Evolutionary conservation across 1,140 invertebrate genomes (phyloP), one percentile per base, ranked within the genome.

Genomic region (Caenorhabditis tropicalis): DNA sequence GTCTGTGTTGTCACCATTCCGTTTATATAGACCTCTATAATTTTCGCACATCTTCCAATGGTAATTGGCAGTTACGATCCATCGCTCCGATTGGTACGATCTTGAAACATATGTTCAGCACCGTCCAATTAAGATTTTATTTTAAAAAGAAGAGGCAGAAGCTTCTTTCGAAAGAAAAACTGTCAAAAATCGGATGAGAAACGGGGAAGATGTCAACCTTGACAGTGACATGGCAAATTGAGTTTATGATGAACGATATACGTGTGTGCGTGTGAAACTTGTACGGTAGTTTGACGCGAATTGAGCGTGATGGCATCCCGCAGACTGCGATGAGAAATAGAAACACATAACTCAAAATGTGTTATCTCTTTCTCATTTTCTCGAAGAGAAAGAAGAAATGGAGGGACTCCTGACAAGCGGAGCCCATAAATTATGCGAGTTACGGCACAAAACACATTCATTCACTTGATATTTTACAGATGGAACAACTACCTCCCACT

Each of bases 301-400:
- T 65, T 15, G 31, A 16, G 58, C 15, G 58, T 65, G 58, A 65
- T 65, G 58, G 58, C 58, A 16, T 65, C 58, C 58, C 58, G 58
- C 58, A n/a, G 58, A 65, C 12, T 21, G 15, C n/a, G n/a, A 36
- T 33, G 58, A 65, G 31, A 65, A 65, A 65, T 31, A 65, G 58
- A 65, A 65, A 65, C 58, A 65, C 58, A 65, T 65, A 65, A 65
- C 58, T 65, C 58, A 65, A 65, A 65, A 39, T 36, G 58, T 60
- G 56, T 31, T 29, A 36, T 65, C 29, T 36, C 31, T 65, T 65
- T 36, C 15, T n/a, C n/a, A n/a, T n/a, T n/a, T 7, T 24, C 29
- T n/a, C 15, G 21, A 65, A 16, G 36, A 21, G 36, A 21, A 39
- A n/a, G 31, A 65, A 21, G 36, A 21, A 39, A n/a, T n/a, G 27